Percentiles rank a stretch among this genome's conserved stretches.
These are phyloP conservation scores for Podarcis lilfordi DNA, from an alignment of 2,797 vertebrate genomes.

Conservation along the genomic window DNA sequence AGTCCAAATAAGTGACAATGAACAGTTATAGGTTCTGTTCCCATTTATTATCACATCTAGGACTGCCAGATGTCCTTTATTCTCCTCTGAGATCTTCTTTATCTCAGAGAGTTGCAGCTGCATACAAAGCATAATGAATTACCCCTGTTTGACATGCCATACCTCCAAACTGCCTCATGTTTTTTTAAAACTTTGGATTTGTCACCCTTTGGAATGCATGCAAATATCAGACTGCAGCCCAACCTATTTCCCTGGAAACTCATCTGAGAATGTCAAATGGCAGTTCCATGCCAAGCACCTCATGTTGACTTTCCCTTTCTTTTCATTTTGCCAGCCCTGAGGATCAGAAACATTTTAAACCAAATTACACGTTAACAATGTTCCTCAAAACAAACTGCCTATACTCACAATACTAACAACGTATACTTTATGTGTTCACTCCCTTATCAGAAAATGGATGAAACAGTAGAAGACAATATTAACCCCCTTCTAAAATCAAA, in stretches of 20 bases:
- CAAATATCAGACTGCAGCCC: not conserved
- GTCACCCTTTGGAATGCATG: not conserved
- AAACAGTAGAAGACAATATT: no score
- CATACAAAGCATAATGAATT: constrained; percentile 9
- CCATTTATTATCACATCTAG: not conserved
- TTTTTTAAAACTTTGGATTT: not conserved
- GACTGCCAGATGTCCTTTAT: constrained; percentile 19
- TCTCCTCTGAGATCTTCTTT: not conserved
- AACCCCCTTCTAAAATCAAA: no score
- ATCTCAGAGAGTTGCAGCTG: constrained; percentile 11
- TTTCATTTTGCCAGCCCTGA: not conserved
- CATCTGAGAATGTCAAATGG: constrained; percentile 24
- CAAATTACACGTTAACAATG: not conserved
- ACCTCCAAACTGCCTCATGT: not conserved
- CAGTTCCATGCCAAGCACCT: not conserved
- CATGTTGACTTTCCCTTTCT: not conserved
- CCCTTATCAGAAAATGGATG: no score
- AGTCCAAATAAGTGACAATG: not conserved
- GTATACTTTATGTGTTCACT: no score
- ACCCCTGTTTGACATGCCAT: not conserved
- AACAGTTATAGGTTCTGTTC: not conserved
- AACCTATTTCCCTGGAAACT: constrained; percentile 37
- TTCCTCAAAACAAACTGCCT: not conserved
- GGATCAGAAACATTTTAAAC: constrained; percentile 2
- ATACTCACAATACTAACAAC: not conserved